These are phyloP conservation scores for Romanogobio albipinnatus DNA, from an alignment of 2,113 vertebrate genomes.

Conservation along the genomic window DNA sequence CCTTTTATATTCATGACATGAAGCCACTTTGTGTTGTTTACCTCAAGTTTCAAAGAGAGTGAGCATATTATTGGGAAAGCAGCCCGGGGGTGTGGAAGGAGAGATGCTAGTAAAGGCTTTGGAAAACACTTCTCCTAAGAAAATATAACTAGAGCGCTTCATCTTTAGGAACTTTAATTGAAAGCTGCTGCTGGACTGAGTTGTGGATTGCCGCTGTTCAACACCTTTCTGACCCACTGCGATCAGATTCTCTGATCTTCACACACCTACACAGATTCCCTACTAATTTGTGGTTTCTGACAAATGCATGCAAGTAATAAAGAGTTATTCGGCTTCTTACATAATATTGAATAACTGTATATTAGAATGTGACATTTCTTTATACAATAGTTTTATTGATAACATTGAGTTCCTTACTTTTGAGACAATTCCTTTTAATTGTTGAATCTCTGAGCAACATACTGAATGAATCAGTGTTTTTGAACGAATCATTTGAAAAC, in stretches of 20 bases:
- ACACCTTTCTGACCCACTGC: conserved; percentile 51
- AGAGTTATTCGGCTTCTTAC: too few species aligned
- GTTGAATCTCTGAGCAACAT: not conserved
- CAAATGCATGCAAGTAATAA: not conserved
- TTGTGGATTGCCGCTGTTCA: conserved; percentile 60
- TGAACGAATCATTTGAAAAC: not conserved
- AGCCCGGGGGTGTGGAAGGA: conserved; percentile 43
- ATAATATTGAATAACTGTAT: not conserved
- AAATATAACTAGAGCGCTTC: conserved; percentile 60
- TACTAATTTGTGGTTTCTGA: not conserved
- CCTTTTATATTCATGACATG: conserved; percentile 27
- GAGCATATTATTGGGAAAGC: conserved; percentile 49
- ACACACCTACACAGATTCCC: not conserved
- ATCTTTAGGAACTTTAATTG: conserved; percentile 63
- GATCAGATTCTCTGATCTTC: conserved; percentile 56
- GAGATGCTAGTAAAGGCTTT: conserved; percentile 48
- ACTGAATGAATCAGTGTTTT: not conserved
- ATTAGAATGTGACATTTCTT: not conserved
- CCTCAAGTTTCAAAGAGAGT: conserved; percentile 40
- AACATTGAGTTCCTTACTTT: not conserved
- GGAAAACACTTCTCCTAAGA: conserved; percentile 61
- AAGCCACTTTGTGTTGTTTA: conserved; percentile 34
- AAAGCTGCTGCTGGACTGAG: conserved; percentile 67
- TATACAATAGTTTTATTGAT: not conserved
- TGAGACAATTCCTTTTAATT: not conserved